Evolutionary conservation across 1,140 invertebrate species (phyloP).

Genomic region (Saccostrea glomerata): DNA sequence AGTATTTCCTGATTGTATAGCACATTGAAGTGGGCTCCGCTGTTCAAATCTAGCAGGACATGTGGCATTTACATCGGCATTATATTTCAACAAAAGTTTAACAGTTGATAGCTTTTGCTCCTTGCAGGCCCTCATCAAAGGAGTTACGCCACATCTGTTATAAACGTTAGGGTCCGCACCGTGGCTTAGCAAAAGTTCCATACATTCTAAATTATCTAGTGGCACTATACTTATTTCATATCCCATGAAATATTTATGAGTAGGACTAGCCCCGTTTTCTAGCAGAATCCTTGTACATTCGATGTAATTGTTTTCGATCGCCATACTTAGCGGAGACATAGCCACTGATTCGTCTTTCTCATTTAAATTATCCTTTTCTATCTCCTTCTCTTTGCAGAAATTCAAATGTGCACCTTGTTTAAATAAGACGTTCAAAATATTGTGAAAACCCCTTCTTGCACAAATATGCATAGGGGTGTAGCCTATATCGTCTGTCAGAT

Average conservation of each 20-base stretch:
- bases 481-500: slow-evolving; percentile 92
- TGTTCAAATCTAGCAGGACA: slow-evolving; percentile 73
- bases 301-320: slow-evolving; percentile 91
- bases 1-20: slow-evolving; percentile 87
- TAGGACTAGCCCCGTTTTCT: slow-evolving; percentile 85
- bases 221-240: slow-evolving; percentile 92
- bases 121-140: slow-evolving; percentile 85
- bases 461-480: slow-evolving; percentile 93
- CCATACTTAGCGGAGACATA: slow-evolving; percentile 79
- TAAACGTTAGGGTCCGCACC: slow-evolving; percentile 91
- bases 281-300: slow-evolving; percentile 84
- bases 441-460: slow-evolving; percentile 88
- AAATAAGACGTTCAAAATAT: slow-evolving; percentile 84
- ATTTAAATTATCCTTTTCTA: slow-evolving; percentile 59
- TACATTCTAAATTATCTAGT: slow-evolving; percentile 86
- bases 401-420: slow-evolving; percentile 89
- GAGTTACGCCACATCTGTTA: slow-evolving; percentile 87
- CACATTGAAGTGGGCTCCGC: slow-evolving; percentile 90
- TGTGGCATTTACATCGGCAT: slow-evolving; percentile 86
- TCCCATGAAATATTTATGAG: slow-evolving; percentile 88
- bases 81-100: slow-evolving; percentile 89
- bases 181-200: slow-evolving; percentile 89
- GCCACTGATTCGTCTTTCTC: slow-evolving; percentile 69
- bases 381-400: slow-evolving; percentile 80
- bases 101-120: slow-evolving; percentile 80